Base-by-base conservation (phyloP, 2,113 vertebrate genomes). In the Myxocyprinus asiaticus region DNA sequence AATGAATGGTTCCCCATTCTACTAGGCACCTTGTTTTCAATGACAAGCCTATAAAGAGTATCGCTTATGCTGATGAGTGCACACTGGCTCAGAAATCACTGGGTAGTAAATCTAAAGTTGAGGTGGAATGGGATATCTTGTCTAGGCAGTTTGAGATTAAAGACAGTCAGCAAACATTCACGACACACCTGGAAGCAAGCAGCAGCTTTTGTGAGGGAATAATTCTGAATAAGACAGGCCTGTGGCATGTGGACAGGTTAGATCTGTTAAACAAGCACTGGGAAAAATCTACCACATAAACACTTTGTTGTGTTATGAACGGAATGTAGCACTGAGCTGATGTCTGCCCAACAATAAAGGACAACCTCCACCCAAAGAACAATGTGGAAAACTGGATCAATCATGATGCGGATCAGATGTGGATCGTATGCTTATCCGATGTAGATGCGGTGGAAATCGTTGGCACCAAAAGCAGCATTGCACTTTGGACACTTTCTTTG, bases 401-500 rank as follows among this genome's bases (percentile, higher is more conserved):
- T 42, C 70, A 8, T 33, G 67, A 51, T 42, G 15, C 42, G 22
- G 56, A 11, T 17, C 22, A 33, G 11, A 22, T 1, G 8, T 33
- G 0, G 9, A 1, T 12, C 7, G 10, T 4, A 51, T 42, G 63
- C 66, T 94, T 92, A 98, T 64, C 95, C 96, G 0, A 98, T 98
- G 92, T 97, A 97, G 86, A 98, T 99, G 79, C 97, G 95, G 58
- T 99, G 98, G 90, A 98, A 99, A 90, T 99, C 96, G 0, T 97
- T 98, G 64, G 97, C 98, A 12, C 97, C 96, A 1, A 99, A 99
- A 15, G 98, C 97, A 0, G 96, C 96, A 0, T 97, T 99, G 88
- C 98, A 99, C 86, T 99, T 98, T 66, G 97, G 97, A 86, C 97
- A 98, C 76, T 98, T 99, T 85, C 96, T 95, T 90, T 99, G 98